A percentile compares a stretch with the other conserved stretches of the same genome.
Conservation (phyloP, 2,888 invertebrate species). For the Gortyna flavago region DNA sequence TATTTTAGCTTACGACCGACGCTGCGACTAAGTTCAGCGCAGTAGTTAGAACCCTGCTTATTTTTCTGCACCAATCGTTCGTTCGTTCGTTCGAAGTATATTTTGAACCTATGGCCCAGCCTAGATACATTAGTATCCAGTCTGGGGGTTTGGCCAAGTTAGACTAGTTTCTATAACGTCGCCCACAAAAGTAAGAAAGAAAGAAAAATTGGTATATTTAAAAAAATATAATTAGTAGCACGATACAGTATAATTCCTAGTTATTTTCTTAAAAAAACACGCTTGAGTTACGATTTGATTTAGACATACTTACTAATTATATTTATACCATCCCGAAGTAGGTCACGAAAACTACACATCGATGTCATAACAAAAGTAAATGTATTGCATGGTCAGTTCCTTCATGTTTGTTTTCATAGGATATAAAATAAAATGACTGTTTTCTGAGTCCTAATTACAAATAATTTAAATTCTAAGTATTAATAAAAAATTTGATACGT, state of each 20-base stretch:
- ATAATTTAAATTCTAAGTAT: neutral
- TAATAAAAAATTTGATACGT: neutral
- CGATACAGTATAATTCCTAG: neutral
- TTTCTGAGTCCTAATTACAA: neutral
- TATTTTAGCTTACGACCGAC: neutral
- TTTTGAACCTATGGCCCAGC: neutral
- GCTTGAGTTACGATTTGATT: neutral
- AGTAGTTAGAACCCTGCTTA: slow-evolving; percentile 8
- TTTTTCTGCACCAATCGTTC: slow-evolving; percentile 39
- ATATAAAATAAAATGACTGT: neutral
- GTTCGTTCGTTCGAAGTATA: neutral
- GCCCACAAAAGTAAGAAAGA: neutral
- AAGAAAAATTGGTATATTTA: neutral
- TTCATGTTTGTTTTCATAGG: neutral
- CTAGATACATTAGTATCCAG: neutral
- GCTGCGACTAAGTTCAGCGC: neutral
- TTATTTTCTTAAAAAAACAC: slow-evolving; percentile 2
- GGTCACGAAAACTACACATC: slow-evolving; percentile 5
- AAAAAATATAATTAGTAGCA: neutral
- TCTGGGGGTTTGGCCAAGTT: neutral
- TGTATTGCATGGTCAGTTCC: neutral
- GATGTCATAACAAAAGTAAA: slow-evolving; percentile 13
- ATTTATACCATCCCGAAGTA: neutral
- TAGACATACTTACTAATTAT: neutral
- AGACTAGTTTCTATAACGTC: neutral